Evolutionary conservation across 2,888 invertebrate species (phyloP), one percentile per base, ranked within the genome.

Genomic region (Pseudococcus longispinus): DNA sequence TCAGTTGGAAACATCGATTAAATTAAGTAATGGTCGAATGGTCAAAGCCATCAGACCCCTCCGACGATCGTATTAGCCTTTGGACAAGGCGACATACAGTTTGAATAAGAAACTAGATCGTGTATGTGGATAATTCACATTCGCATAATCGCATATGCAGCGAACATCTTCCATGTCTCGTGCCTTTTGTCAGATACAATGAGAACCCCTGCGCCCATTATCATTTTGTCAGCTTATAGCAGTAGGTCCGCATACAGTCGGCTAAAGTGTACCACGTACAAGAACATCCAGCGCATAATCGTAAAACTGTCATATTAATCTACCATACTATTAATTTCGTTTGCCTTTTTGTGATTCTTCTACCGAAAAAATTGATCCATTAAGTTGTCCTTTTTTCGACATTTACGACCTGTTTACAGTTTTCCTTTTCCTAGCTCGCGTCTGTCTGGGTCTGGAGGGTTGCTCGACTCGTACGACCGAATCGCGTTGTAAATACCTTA

Each of bases 301-400:
- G 77, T 80, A 80, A 80, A 80, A 80, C 77, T 80, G 77, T 80
- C 77, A 80, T 80, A 80, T 80, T 80, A 80, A 80, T 80, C 77
- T 80, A 80, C 77, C 77, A 80, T 80, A 80, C 77, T 80, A 80
- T 80, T 80, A 80, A 80, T 80, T 80, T 80, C 77, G 77, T 80
- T 80, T 42, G 20, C 77, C 77, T 80, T 80, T 80, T 80, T 80
- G 77, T 80, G 77, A 80, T 80, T 20, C 77, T 42, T 80, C 42
- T 80, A 80, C 77, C 77, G 77, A 80, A 29, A 80, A 80, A 80
- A 80, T 80, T 80, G 77, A 80, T 80, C 77, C 77, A 80, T 80
- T 80, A 80, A 80, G 77, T 42, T 37, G 77, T 80, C 77, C 77
- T 80, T 80, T 80, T 80, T 42, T 80, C 77, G 77, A 80, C 77